Evolutionary conservation across 2,797 vertebrate genomes (phyloP).

Genomic region (Manis pentadactyla): DNA sequence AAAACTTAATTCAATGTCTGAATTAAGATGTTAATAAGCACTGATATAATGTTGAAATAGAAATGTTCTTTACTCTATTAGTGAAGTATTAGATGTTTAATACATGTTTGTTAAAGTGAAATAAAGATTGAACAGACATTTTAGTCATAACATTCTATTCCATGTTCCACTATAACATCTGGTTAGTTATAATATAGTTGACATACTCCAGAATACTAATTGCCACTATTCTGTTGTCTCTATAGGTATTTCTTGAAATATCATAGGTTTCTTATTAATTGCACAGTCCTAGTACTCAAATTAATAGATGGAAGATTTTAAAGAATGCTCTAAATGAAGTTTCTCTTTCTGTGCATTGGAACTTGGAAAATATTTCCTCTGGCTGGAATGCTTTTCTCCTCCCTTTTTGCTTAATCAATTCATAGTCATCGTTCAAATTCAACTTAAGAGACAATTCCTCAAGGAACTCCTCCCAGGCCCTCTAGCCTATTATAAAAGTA

Average conservation of each 20-base stretch:
- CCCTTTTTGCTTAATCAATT: not conserved
- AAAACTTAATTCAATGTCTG: not conserved
- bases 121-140: not conserved
- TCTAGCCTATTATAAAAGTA: not conserved
- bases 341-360: not conserved
- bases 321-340: not conserved
- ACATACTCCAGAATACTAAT: slow-evolving; percentile 5
- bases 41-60: too few species aligned
- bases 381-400: not conserved
- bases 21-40: not conserved
- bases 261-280: not conserved
- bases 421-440: not conserved
- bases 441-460: not conserved
- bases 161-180: not conserved
- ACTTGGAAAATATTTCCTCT: not conserved
- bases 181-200: not conserved
- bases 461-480: not conserved
- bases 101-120: not conserved
- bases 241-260: not conserved
- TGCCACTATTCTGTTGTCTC: not conserved
- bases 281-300: not conserved
- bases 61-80: too few species aligned
- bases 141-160: not conserved
- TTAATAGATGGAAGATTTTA: not conserved
- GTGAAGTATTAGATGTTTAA: not conserved